Conservation (phyloP, 2,888 invertebrate genomes). For the Drosophila putrida region DNA sequence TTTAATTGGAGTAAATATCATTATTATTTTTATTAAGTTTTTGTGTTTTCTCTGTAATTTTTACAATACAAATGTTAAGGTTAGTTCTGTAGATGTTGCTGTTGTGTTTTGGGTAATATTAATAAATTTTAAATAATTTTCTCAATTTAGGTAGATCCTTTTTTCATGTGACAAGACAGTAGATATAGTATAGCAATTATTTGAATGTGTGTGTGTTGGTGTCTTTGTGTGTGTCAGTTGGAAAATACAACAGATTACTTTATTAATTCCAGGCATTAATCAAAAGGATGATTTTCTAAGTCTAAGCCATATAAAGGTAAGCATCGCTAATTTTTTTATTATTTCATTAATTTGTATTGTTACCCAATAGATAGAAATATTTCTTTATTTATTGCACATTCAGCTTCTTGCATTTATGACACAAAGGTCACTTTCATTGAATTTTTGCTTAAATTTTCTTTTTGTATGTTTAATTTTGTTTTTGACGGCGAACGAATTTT, state of each 20-base stretch:
- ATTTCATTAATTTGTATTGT: constrained; percentile 30
- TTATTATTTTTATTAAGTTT: constrained; percentile 38
- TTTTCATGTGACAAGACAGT: constrained; percentile 59
- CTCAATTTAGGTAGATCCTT: constrained; percentile 47
- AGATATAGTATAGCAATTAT: constrained; percentile 19
- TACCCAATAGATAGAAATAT: constrained; percentile 27
- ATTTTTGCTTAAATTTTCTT: constrained; percentile 15
- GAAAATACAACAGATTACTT: constrained; percentile 54
- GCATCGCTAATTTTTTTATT: constrained; percentile 52
- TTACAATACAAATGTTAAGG: constrained; percentile 67
- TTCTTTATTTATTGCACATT: constrained; percentile 36
- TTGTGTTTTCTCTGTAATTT: constrained; percentile 40
- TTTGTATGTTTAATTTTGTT: constrained; percentile 23
- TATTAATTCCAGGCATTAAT: constrained; percentile 72
- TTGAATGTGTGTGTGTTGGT: constrained; percentile 20
- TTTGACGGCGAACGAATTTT: constrained; percentile 21
- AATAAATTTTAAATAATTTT: constrained; percentile 58
- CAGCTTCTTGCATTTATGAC: constrained; percentile 33
- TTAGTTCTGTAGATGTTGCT: constrained; percentile 42
- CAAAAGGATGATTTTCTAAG: constrained; percentile 70
- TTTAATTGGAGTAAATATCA: constrained; percentile 16
- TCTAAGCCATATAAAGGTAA: constrained; percentile 65
- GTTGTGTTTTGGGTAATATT: constrained; percentile 48
- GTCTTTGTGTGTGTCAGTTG: constrained; percentile 31
- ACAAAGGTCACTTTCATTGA: constrained; percentile 39